phyloP scores from a whole-genome alignment of 2,888 invertebrate genomes.

The Perizoma flavofasciatum region DNA sequence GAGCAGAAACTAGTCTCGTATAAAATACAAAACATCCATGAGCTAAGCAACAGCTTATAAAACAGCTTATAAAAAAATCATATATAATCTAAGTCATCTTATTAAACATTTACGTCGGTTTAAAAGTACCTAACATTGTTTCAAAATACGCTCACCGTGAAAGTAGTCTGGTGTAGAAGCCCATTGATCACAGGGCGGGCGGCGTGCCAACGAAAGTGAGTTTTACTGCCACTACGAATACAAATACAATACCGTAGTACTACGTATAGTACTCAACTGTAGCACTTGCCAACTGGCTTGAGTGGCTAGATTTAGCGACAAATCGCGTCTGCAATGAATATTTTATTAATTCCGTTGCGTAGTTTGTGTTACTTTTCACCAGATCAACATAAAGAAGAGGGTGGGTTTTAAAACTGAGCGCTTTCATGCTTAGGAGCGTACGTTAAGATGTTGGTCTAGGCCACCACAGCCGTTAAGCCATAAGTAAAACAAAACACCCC shows the following conservation, averaged over 20 bases:
- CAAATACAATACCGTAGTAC: not conserved
- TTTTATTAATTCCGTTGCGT: too few relatives aligned
- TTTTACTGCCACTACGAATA: constrained; percentile 46
- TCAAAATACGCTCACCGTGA: constrained; percentile 65
- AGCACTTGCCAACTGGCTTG: constrained; percentile 7
- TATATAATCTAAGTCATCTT: constrained; percentile 41
- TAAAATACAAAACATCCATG: too few relatives aligned
- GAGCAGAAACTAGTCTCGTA: too few relatives aligned
- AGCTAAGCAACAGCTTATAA: not conserved
- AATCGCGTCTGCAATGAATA: not conserved
- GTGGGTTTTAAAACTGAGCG: not conserved
- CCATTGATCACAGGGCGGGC: constrained; percentile 72
- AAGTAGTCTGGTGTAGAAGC: constrained; percentile 70
- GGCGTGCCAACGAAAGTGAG: constrained; percentile 75
- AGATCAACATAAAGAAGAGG: not conserved
- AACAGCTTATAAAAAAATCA: not conserved
- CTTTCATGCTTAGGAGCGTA: too few relatives aligned
- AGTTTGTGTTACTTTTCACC: too few relatives aligned
- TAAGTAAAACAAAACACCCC: too few relatives aligned
- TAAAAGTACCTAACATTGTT: constrained; percentile 48
- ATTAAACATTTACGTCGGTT: constrained; percentile 39
- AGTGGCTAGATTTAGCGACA: constrained; percentile 4
- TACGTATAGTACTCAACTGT: constrained; percentile 19
- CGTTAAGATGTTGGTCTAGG: too few relatives aligned
- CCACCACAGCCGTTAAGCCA: too few relatives aligned